These are phyloP conservation scores for Oryzias sinensis DNA, from an alignment of 2,797 vertebrate species.

Conservation along the genomic window DNA sequence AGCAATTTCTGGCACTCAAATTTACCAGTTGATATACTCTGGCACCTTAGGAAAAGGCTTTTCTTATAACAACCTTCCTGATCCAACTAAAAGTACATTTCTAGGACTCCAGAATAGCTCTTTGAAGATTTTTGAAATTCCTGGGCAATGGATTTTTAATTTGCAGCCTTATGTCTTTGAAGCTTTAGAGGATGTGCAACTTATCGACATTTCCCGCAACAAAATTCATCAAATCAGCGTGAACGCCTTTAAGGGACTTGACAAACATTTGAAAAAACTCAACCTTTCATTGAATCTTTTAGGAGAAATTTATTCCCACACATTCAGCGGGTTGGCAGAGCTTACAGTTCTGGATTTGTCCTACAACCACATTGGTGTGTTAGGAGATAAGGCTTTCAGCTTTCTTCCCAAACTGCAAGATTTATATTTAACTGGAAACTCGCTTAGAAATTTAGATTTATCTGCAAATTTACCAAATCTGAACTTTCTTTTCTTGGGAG, in stretches of 20 bases:
- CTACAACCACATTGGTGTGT: slow-evolving; percentile 82
- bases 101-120: slow-evolving; percentile 73
- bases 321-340: slow-evolving; percentile 64
- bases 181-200: slow-evolving; percentile 52
- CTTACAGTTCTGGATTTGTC: slow-evolving; percentile 81
- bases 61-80: slow-evolving; percentile 70
- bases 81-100: slow-evolving; percentile 81
- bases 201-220: slow-evolving; percentile 78
- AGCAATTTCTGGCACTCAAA: slow-evolving; percentile 75
- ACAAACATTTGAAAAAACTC: slow-evolving; percentile 71
- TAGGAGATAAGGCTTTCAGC: slow-evolving; percentile 71
- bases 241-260: slow-evolving; percentile 82
- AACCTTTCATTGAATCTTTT: slow-evolving; percentile 84
- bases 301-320: slow-evolving; percentile 72
- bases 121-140: slow-evolving; percentile 72
- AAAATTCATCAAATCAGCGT: slow-evolving; percentile 78
- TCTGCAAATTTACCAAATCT: slow-evolving; percentile 68
- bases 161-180: slow-evolving; percentile 73
- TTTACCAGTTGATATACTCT: slow-evolving; percentile 59
- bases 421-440: slow-evolving; percentile 82
- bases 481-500: slow-evolving; percentile 51
- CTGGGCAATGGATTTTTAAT: slow-evolving; percentile 69
- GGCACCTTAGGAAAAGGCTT: slow-evolving; percentile 75
- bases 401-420: slow-evolving; percentile 63
- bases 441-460: slow-evolving; percentile 68